Conservation (phyloP, 1,140 invertebrate genomes). For the Lerema accius region DNA sequence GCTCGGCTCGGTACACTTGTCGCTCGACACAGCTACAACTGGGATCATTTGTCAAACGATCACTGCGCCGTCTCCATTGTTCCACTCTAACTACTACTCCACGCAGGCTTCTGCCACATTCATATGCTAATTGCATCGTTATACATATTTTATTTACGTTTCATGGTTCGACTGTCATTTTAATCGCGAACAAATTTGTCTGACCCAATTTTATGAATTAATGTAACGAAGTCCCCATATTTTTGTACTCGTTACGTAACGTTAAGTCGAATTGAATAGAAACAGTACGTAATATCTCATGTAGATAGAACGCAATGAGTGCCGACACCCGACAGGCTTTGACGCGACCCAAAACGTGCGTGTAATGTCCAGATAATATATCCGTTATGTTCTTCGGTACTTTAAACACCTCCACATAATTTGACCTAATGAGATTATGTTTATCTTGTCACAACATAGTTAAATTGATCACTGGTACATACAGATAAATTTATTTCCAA, state of each 20-base stretch:
- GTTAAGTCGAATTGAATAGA: too few relatives aligned
- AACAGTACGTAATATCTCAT: background rate
- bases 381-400: background rate
- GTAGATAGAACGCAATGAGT: conserved; percentile 14
- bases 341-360: too few relatives aligned
- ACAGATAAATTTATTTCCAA: conserved; percentile 47
- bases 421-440: background rate
- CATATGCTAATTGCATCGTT: conserved; percentile 38
- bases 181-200: conserved; percentile 19
- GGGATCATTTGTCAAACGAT: conserved; percentile 32
- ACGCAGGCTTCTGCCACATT: conserved; percentile 37
- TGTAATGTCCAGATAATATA: too few relatives aligned
- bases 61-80: conserved; percentile 39
- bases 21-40: conserved; percentile 15
- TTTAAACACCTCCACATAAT: background rate
- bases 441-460: conserved; percentile 38
- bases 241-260: too few relatives aligned
- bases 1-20: too few relatives aligned
- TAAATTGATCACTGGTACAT: conserved; percentile 35
- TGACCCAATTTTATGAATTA: background rate
- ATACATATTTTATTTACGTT: conserved; percentile 42
- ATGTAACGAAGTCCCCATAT: background rate
- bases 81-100: conserved; percentile 24
- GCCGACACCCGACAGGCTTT: too few relatives aligned
- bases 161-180: conserved; percentile 24